Conservation (phyloP, 2,113 vertebrate genomes). For the Tapirus terrestris region DNA sequence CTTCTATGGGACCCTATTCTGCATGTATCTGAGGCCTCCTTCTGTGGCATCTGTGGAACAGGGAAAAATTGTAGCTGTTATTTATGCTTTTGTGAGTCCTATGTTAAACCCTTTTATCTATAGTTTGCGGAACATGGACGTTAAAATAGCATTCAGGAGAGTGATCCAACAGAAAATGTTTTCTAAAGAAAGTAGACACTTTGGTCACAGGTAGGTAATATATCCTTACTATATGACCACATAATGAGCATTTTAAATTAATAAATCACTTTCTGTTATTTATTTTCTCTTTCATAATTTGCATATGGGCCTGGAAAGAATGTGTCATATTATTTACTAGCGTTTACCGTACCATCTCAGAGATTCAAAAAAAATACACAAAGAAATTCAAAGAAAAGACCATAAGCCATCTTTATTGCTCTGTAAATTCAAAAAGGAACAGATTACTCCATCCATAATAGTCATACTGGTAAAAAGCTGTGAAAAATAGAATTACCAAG, state of each 20-base stretch:
- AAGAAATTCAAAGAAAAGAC: background rate
- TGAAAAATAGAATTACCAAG: background rate
- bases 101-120: slow-evolving; percentile 79
- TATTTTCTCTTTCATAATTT: background rate
- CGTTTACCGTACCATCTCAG: background rate
- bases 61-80: slow-evolving; percentile 67
- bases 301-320: background rate
- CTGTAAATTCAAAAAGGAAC: background rate
- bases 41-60: slow-evolving; percentile 68
- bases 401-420: background rate
- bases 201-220: background rate
- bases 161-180: background rate
- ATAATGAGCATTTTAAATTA: background rate
- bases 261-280: background rate
- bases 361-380: background rate
- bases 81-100: slow-evolving; percentile 77
- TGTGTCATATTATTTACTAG: background rate
- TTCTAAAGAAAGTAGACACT: background rate
- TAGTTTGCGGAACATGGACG: slow-evolving; percentile 72
- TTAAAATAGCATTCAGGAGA: slow-evolving; percentile 64
- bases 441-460: background rate
- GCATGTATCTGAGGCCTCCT: slow-evolving; percentile 65
- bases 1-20: slow-evolving; percentile 74
- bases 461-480: fast-evolving
- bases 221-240: background rate